These are phyloP conservation scores for Agonopterix heracliana DNA, from an alignment of 2,888 invertebrate species.

Conservation along the genomic window DNA sequence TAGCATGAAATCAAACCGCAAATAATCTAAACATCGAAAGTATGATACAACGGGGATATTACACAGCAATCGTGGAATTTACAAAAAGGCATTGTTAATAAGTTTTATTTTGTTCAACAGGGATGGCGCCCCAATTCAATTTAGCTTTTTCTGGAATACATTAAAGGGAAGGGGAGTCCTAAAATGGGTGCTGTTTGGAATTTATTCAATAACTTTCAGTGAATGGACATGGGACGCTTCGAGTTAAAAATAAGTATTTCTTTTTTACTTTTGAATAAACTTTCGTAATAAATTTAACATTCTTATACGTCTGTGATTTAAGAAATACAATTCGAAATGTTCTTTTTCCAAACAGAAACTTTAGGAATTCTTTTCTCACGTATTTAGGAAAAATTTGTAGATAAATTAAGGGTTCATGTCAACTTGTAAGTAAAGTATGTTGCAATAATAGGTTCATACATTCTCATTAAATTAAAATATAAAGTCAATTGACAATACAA, in stretches of 20 bases:
- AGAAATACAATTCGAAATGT: not conserved
- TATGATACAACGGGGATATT: too few relatives aligned
- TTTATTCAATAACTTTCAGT: constrained; percentile 10
- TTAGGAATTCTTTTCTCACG: too few relatives aligned
- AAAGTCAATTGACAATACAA: too few relatives aligned
- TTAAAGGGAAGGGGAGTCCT: constrained; percentile 1
- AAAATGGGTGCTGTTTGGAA: constrained; percentile 4
- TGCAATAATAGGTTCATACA: too few relatives aligned
- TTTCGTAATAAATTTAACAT: not conserved
- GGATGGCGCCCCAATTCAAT: constrained; percentile 5
- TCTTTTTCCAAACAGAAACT: too few relatives aligned
- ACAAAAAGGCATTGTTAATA: not conserved
- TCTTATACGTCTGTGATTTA: not conserved
- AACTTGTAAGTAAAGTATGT: too few relatives aligned
- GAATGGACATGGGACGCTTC: not conserved
- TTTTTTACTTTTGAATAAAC: not conserved
- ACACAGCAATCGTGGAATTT: too few relatives aligned
- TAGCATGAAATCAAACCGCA: too few relatives aligned
- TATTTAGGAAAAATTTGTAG: too few relatives aligned
- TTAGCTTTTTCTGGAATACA: constrained; percentile 3
- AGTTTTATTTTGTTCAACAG: not conserved
- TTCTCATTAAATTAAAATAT: too few relatives aligned
- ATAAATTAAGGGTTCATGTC: too few relatives aligned
- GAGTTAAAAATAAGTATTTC: constrained; percentile 2
- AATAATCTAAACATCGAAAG: too few relatives aligned